phyloP scores from a whole-genome alignment of 35 echinoderm and acorn worm genomes.

The Anneissia japonica region DNA sequence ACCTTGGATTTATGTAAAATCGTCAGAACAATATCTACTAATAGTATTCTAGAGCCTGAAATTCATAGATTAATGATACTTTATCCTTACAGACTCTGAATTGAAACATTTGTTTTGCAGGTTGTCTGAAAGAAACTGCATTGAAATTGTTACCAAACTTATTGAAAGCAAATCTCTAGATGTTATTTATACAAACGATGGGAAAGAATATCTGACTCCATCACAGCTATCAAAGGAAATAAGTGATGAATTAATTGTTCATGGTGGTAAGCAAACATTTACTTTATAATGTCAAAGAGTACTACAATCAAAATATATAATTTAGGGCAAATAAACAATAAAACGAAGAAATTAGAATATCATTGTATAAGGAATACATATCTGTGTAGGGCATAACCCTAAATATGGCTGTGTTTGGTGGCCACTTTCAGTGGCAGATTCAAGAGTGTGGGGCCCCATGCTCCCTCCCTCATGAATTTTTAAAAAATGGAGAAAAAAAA shows the following conservation, averaged over 20 bases:
- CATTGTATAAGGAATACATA: not conserved
- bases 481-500: no score
- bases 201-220: constrained; percentile 92
- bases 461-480: no score
- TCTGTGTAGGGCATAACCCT: not conserved
- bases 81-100: no score
- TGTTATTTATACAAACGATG: constrained; percentile 81
- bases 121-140: constrained; percentile 94
- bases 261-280: constrained; percentile 65
- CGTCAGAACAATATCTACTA: no score
- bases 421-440: no score
- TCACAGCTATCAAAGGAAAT: constrained; percentile 82
- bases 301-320: not conserved
- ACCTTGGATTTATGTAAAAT: no score
- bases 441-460: no score
- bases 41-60: no score
- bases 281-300: not conserved
- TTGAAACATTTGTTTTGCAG: no score
- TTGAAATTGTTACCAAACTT: constrained; percentile 90
- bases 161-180: constrained; percentile 57
- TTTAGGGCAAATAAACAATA: not conserved
- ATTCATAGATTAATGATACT: no score
- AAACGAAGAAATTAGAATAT: not conserved
- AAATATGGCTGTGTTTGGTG: no score
- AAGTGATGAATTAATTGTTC: constrained; percentile 83